phyloP scores from a whole-genome alignment of 1,140 invertebrate species.

The Belonocnema kinseyi region DNA sequence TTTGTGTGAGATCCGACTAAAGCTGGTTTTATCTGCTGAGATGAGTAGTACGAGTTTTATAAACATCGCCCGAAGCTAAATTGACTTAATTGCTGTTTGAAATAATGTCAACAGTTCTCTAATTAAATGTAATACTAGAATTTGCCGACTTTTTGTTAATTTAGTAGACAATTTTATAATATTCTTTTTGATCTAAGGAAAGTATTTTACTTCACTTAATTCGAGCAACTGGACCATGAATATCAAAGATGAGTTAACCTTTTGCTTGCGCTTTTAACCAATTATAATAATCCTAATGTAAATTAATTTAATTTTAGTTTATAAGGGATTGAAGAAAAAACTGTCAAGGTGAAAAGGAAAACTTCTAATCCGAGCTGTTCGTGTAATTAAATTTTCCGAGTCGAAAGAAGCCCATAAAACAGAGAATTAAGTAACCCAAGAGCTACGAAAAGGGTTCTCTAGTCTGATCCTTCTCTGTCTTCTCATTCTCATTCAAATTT shows the following conservation, averaged over 20 bases:
- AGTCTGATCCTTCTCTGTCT: conserved; percentile 40
- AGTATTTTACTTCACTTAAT: no score
- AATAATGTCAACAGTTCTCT: background rate
- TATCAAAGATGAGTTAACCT: no score
- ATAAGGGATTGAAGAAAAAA: no score
- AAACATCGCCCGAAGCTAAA: background rate
- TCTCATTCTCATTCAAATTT: conserved; percentile 32
- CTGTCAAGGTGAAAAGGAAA: background rate
- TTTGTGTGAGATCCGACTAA: background rate
- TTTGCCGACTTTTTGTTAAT: no score
- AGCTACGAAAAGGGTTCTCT: conserved; percentile 38
- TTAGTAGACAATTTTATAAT: no score
- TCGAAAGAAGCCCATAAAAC: background rate
- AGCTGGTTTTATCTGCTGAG: background rate
- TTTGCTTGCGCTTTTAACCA: no score
- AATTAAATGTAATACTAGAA: background rate
- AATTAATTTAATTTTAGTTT: no score
- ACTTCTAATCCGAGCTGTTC: background rate
- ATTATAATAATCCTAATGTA: no score
- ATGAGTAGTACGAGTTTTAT: conserved; percentile 2
- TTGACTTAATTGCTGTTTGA: background rate
- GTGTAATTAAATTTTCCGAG: background rate
- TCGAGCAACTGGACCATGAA: no score
- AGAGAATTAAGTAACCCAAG: background rate
- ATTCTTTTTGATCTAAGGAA: no score